phyloP scores from a whole-genome alignment of 2,888 invertebrate genomes.

The Lepetodrilus schrolli region DNA sequence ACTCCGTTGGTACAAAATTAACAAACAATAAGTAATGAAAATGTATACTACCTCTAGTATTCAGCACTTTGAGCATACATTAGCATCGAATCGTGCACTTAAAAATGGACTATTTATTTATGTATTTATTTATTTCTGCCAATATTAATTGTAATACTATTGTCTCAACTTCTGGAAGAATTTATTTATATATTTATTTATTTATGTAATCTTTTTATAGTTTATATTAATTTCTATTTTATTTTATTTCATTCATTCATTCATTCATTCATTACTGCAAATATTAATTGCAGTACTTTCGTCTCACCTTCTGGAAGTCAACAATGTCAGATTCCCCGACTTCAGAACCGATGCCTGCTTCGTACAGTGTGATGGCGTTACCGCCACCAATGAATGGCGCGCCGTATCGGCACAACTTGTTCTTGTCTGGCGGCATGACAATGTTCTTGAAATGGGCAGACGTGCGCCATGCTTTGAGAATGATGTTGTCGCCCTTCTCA shows the following conservation, averaged over 20 bases:
- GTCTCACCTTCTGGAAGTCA: conserved; percentile 42
- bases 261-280: not conserved
- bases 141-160: too few species aligned
- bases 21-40: too few species aligned
- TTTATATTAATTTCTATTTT: not conserved
- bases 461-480: conserved; percentile 43
- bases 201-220: not conserved
- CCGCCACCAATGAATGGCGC: conserved; percentile 50
- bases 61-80: too few species aligned
- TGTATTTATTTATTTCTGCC: too few species aligned
- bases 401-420: conserved; percentile 51
- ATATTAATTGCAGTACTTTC: conserved; percentile 9
- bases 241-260: too few species aligned
- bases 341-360: conserved; percentile 50
- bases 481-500: conserved; percentile 31
- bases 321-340: conserved; percentile 36
- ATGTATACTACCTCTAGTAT: too few species aligned
- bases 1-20: too few species aligned
- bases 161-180: too few species aligned
- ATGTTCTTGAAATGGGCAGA: conserved; percentile 43
- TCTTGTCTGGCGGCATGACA: conserved; percentile 47
- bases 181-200: too few species aligned
- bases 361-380: conserved; percentile 51
- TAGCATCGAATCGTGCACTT: too few species aligned
- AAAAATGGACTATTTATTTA: too few species aligned